These are phyloP conservation scores for Scolopax rusticola DNA, from an alignment of 2,797 vertebrate species.

Conservation along the genomic window DNA sequence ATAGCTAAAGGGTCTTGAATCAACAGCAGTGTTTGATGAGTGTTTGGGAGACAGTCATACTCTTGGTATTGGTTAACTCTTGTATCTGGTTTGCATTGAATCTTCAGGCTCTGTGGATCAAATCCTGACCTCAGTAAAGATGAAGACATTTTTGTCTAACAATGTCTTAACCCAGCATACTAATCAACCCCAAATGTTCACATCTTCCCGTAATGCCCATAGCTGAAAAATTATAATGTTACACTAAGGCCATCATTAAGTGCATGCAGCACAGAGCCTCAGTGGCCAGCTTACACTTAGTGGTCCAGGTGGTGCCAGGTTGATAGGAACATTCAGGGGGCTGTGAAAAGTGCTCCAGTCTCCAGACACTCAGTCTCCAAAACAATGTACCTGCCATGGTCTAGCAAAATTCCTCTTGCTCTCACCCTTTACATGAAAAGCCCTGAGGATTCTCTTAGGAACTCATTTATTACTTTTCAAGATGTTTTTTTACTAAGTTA, in stretches of 20 bases:
- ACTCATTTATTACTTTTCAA: background rate
- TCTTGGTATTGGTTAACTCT: background rate
- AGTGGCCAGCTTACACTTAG: background rate
- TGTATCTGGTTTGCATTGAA: background rate
- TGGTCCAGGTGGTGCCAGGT: background rate
- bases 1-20: background rate
- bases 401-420: background rate
- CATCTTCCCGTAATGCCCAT: background rate
- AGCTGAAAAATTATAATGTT: background rate
- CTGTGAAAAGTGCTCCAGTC: background rate
- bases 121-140: background rate
- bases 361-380: background rate
- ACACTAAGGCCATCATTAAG: background rate
- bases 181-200: background rate
- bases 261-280: background rate
- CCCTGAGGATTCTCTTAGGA: background rate
- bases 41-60: background rate
- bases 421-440: background rate
- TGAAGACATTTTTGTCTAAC: background rate
- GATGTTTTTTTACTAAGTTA: background rate
- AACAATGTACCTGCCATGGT: fast-evolving
- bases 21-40: background rate
- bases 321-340: background rate
- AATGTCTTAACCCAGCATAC: background rate
- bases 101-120: background rate